Evolutionary conservation across 2,797 vertebrate species (phyloP).

Genomic region (Artibeus lituratus): DNA sequence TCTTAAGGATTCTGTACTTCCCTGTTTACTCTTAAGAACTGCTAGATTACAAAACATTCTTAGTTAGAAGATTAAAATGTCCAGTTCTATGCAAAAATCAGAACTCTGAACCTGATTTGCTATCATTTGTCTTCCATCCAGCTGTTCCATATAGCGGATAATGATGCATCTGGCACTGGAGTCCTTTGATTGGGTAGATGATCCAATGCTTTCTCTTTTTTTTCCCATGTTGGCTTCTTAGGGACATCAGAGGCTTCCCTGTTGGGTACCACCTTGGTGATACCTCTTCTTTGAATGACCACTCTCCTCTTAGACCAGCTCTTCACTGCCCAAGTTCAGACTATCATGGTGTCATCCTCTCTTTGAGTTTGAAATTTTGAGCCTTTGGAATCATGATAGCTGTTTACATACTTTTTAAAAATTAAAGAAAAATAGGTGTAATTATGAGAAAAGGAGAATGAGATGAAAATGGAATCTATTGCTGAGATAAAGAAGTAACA

Average conservation of each 20-base stretch:
- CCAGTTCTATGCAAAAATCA: background rate
- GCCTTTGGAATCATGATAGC: background rate
- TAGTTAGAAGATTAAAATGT: background rate
- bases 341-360: background rate
- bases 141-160: background rate
- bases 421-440: background rate
- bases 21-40: background rate
- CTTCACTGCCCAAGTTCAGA: background rate
- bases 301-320: background rate
- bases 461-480: background rate
- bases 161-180: background rate
- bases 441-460: accelerated
- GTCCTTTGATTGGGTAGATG: background rate
- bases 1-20: background rate
- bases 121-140: background rate
- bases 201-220: background rate
- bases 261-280: background rate
- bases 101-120: background rate
- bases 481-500: background rate
- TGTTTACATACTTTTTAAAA: background rate
- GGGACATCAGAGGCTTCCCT: background rate
- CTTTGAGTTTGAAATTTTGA: background rate
- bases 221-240: background rate
- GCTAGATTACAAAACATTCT: background rate
- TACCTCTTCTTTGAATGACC: background rate